Evolutionary conservation across 2,888 invertebrate species (phyloP), one percentile per base, ranked within the genome.

Genomic region (Ptycholaimellus sp.): DNA sequence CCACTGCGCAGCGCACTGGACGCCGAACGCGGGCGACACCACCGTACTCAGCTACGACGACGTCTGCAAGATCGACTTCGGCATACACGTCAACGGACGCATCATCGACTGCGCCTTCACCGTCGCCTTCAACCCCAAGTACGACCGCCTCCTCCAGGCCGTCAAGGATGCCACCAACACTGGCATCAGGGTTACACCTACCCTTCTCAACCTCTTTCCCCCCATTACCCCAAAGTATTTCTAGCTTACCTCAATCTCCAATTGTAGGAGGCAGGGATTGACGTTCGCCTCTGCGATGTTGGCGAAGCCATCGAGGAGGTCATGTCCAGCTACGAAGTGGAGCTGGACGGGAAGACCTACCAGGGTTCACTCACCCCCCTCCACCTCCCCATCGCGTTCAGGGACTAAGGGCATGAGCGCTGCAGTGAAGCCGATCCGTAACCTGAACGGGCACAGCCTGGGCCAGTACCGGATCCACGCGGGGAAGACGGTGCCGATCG

Each of bases 81-180:
- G 90, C 35, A 90, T 87, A 2, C 93, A 93, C 62, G 80, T 93
- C 45, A 50, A 54, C 68, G 69, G 70, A 31, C 72, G 85, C 39
- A 90, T 96, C 46, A 90, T 96, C 45, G 96, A 96, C 64, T 96
- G 93, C 61, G 96, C 96, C 17, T 99, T 93, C 63, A 99, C 96
- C 2, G 63, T 93, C 52, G 73, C 83, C 38, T 96, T 93, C 64
- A 85, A 99, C 65, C 76, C 80, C 2, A 85, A 82, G 54, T 96
- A 83, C 61, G 90, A 96, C 57, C 74, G 75, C 43, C 65, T 96
- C 32, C 71, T 85, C 40, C 76, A 83, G 57, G 93, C 93, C 6
- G 96, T 99, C 1, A 73, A 80, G 50, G 96, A 87, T 59, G 93
- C 96, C 3, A 99, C 96, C 0, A 90, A 96, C 57, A 90, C 93